Base-by-base conservation (phyloP, 2,888 invertebrate species). In the Mythimna impura region DNA sequence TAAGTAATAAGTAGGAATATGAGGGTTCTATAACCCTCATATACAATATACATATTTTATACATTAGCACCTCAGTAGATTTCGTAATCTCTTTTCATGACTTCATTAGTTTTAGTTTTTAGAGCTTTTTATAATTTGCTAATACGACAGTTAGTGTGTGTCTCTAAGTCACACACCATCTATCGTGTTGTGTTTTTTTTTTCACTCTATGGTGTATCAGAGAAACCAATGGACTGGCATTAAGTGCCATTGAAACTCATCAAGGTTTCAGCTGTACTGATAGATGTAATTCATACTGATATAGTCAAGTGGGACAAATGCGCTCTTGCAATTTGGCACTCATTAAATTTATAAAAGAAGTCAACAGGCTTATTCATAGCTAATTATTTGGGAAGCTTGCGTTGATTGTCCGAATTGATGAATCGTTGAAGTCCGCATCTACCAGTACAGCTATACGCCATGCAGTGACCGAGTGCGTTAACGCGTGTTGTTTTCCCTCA, bases 401-500 rank as follows among this genome's bases (percentile, higher is more conserved):
- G 50, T 43, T 54, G 47, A 73, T 54, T 70, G 69, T 66, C 36
- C 43, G 20, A 60, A 69, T 75, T 72, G 71, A 17, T 40, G 1
- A 36, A 66, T 74, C 62, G 67, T 76, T 77, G 69, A 65, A 54
- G 4, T 58, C 12, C 3, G 60, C 47, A 50, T 78, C 66, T 68
- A 54, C 30, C 22, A 76, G 76, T 65, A 64, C 76, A 70, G 73
- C 58, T 12, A 52, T 81, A 73, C 83, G 73, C 81, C 86, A 83
- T 84, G 73, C 85, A 88, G 90, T 89, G 88, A 79, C 74, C 87
- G 90, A 91, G 92, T 94, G 94, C 93, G 90, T 93, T 95, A 96
- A 96, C 94, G 92, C 92, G 93, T 94, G 94, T 94, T 95, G 94
- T 95, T 94, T 95, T 92, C 90, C 89, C 92, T 88, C 93, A 94